phyloP scores from a whole-genome alignment of 53 echinoderm and acorn worm genomes.

The Echinometra lucunter region DNA sequence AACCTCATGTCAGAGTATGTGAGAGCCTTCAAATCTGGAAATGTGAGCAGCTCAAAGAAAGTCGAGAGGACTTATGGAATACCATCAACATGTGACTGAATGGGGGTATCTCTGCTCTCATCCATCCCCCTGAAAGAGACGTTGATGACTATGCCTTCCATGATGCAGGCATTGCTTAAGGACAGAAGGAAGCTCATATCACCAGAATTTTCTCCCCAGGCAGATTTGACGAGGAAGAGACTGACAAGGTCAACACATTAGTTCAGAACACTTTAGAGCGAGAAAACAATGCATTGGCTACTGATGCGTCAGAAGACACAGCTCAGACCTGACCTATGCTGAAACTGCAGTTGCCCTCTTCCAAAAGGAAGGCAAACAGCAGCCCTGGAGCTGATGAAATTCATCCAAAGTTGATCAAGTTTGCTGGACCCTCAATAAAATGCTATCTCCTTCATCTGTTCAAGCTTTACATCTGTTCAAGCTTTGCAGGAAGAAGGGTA shows the following conservation, averaged over 20 bases:
- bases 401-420: background rate
- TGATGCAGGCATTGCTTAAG: too few relatives aligned
- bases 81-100: background rate
- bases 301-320: background rate
- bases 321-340: background rate
- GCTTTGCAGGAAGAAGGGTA: background rate
- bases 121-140: background rate
- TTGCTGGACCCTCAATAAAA: background rate
- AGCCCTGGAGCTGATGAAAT: background rate
- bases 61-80: background rate
- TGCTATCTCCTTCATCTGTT: background rate
- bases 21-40: background rate
- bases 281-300: background rate
- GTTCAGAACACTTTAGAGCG: background rate
- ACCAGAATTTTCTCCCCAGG: background rate
- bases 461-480: background rate
- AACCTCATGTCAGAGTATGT: too few relatives aligned
- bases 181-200: background rate
- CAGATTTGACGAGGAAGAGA: background rate
- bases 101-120: background rate
- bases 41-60: constrained; percentile 1
- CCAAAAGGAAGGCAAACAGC: too few relatives aligned
- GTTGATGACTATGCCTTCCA: too few relatives aligned
- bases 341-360: too few relatives aligned
- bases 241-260: background rate